These are phyloP conservation scores for Abrostola tripartita DNA, from an alignment of 2,888 invertebrate genomes.

Conservation along the genomic window DNA sequence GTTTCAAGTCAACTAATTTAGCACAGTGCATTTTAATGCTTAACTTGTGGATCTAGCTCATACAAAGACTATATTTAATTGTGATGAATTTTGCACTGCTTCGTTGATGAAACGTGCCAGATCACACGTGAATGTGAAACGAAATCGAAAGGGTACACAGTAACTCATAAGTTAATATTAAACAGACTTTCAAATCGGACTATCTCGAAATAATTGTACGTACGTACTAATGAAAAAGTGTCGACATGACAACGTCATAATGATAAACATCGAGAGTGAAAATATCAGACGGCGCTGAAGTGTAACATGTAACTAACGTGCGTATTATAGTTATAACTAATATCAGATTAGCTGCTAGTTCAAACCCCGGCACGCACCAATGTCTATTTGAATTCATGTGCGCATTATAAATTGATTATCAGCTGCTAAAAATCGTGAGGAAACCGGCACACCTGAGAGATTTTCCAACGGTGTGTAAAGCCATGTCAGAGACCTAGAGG, in stretches of 20 bases:
- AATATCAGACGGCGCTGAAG: slow-evolving; percentile 47
- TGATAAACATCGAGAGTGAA: slow-evolving; percentile 49
- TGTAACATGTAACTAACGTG: slow-evolving; percentile 2
- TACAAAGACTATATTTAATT: slow-evolving; percentile 12
- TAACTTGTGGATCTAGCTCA: slow-evolving; percentile 12
- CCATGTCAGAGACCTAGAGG: too few species aligned
- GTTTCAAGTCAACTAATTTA: slow-evolving; percentile 40
- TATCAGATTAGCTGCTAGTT: slow-evolving; percentile 1
- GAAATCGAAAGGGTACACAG: slow-evolving; percentile 39
- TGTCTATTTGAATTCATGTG: too few species aligned
- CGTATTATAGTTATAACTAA: slow-evolving; percentile 8
- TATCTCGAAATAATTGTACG: slow-evolving; percentile 29
- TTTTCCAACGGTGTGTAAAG: too few species aligned
- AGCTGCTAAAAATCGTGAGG: too few species aligned
- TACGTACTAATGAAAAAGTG: slow-evolving; percentile 31
- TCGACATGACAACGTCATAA: slow-evolving; percentile 40
- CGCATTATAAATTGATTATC: too few species aligned
- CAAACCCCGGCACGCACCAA: too few species aligned
- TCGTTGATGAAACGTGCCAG: slow-evolving; percentile 24
- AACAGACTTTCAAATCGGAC: slow-evolving; percentile 48
- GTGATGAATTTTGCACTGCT: slow-evolving; percentile 14
- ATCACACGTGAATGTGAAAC: slow-evolving; percentile 39
- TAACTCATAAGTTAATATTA: slow-evolving; percentile 17
- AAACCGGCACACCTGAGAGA: too few species aligned
- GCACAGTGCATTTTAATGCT: slow-evolving; percentile 19